These are phyloP conservation scores for Dascyllus trimaculatus DNA, from an alignment of 2,113 vertebrate genomes.

Conservation along the genomic window DNA sequence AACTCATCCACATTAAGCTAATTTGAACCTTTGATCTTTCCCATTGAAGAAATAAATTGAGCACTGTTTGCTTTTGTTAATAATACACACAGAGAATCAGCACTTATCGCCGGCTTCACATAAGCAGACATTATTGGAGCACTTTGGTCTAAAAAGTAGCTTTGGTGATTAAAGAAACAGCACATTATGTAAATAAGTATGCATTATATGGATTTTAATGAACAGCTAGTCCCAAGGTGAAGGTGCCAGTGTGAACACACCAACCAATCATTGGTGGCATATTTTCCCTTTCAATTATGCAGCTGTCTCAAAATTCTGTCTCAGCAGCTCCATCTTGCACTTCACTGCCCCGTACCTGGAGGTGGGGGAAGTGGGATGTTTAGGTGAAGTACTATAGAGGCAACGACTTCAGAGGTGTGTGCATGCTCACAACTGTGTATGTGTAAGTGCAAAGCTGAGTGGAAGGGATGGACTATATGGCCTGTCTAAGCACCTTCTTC, in stretches of 20 bases:
- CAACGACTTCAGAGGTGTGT: conserved; percentile 19
- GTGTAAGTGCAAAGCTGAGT: conserved; percentile 42
- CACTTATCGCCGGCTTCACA: background rate
- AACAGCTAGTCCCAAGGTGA: background rate
- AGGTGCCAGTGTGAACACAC: background rate
- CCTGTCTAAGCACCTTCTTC: conserved; percentile 76
- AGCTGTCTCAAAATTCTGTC: conserved; percentile 66
- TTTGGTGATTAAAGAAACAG: background rate
- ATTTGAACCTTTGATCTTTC: conserved; percentile 41
- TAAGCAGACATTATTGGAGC: background rate
- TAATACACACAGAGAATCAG: conserved; percentile 1
- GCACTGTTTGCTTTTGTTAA: background rate
- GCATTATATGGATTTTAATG: conserved; percentile 13
- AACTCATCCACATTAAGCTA: conserved; percentile 12
- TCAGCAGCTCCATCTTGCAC: conserved; percentile 62
- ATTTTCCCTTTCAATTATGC: conserved; percentile 73
- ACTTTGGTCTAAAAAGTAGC: background rate
- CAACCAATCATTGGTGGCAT: conserved; percentile 43
- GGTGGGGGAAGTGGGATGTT: conserved; percentile 38
- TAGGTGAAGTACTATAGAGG: conserved; percentile 44
- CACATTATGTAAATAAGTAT: background rate
- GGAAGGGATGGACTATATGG: conserved; percentile 53
- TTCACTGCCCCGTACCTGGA: conserved; percentile 60
- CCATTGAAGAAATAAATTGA: conserved; percentile 26
- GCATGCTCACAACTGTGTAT: conserved; percentile 2